These are phyloP conservation scores for Amaurobius ferox DNA, from an alignment of 2,888 invertebrate genomes.

Conservation along the genomic window DNA sequence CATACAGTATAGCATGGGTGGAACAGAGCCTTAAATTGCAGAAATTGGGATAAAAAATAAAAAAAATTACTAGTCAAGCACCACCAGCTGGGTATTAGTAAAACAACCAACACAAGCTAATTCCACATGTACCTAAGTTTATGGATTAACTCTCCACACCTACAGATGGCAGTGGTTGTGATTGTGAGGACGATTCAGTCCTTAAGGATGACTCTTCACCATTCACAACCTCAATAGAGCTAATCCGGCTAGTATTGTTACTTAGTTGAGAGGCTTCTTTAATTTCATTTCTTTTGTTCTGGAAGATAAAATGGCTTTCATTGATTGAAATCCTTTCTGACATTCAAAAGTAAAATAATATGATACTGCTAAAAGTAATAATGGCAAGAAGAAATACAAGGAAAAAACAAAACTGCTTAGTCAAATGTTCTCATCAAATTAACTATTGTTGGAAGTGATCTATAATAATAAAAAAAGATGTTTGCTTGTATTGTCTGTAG, in stretches of 20 bases:
- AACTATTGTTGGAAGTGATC: too few relatives aligned
- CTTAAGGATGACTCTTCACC: conserved; percentile 48
- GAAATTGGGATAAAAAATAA: not conserved
- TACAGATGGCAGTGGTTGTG: conserved; percentile 39
- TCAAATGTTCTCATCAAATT: too few relatives aligned
- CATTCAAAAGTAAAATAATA: too few relatives aligned
- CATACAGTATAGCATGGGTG: too few relatives aligned
- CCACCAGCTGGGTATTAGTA: not conserved
- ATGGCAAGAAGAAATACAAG: too few relatives aligned
- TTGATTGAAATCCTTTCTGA: too few relatives aligned
- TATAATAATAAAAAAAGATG: too few relatives aligned
- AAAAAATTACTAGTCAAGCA: conserved; percentile 8
- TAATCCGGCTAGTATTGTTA: conserved; percentile 29
- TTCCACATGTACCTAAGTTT: not conserved
- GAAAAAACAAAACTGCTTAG: too few relatives aligned
- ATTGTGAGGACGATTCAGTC: conserved; percentile 50
- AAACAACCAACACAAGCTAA: conserved; percentile 2
- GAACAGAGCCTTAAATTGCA: too few relatives aligned
- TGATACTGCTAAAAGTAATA: too few relatives aligned
- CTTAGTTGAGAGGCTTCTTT: conserved; percentile 22
- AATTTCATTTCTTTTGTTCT: conserved; percentile 34
- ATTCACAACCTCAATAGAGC: conserved; percentile 32
- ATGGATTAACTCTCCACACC: conserved; percentile 63
- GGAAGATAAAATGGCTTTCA: conserved; percentile 10
- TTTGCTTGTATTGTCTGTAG: too few relatives aligned